Base-by-base conservation (phyloP, 2,113 vertebrate species). In the Sinocyclocheilus anshuiensis region DNA sequence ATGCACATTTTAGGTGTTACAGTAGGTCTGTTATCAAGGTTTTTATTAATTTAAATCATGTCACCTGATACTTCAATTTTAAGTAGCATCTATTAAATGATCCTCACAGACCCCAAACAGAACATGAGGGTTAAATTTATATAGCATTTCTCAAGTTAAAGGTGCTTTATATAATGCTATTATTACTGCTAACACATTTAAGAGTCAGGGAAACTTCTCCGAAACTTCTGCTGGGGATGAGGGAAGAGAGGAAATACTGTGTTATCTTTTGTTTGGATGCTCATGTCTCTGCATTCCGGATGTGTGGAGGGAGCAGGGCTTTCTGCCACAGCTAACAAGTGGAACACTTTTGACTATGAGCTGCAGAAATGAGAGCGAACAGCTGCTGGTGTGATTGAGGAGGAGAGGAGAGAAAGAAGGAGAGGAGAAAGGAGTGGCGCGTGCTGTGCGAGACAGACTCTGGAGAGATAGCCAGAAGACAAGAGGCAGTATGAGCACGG, bases 191-290 rank as follows among this genome's bases (percentile, higher is more conserved):
- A 39, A 80, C 9, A 74, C 33, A 42, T 39, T 42, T 74, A 5
- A 57, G 29, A 39, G 18, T 61, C 45, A n/a, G 3, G n/a, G 88
- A 91, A 89, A 89, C 78, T 88, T 90, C 24, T 55, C 86, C 39
- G 83, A 65, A 85, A 84, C 87, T 87, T 55, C 89, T 90, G 90
- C 26, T 20, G 15, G 67, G 67, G 89, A 77, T 87, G 80, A 89
- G 87, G 88, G 89, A 90, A 90, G 87, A 89, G 89, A 89, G 89
- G 86, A 91, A 91, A 90, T 85, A 61, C 65, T 48, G 72, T 76
- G 91, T 92, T 93, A 93, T 93, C 93, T 93, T 94, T 92, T 94
- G 93, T 94, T 93, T 93, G 77, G 89, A 92, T 93, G 92, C 90
- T 91, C 93, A 94, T 88, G 90, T 91, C 90, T 92, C 89, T 89